phyloP scores from a whole-genome alignment of 2,888 invertebrate species.

The Selenia dentaria region DNA sequence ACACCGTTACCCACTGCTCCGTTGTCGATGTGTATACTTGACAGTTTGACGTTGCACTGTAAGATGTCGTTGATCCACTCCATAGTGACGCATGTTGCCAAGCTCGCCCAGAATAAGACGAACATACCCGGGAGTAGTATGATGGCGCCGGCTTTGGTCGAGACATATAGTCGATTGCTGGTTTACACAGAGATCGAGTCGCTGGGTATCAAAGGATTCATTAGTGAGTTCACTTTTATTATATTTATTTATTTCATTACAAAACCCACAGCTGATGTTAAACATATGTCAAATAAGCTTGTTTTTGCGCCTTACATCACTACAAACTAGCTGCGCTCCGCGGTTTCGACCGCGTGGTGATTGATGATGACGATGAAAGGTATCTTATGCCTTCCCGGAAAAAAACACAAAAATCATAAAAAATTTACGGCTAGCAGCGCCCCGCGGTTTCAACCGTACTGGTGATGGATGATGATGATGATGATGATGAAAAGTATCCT shows the following conservation, averaged over 20 bases:
- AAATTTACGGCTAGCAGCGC: too few species aligned
- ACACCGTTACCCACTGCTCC: slow-evolving; percentile 91
- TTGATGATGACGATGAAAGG: too few species aligned
- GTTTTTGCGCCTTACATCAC: too few species aligned
- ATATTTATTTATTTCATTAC: background rate
- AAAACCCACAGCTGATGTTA: too few species aligned
- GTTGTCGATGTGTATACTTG: slow-evolving; percentile 95
- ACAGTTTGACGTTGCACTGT: slow-evolving; percentile 97
- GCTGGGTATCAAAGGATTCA: slow-evolving; percentile 97
- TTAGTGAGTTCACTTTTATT: slow-evolving; percentile 85
- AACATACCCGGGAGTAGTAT: slow-evolving; percentile 87
- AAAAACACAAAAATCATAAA: too few species aligned
- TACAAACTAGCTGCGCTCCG: too few species aligned
- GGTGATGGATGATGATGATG: too few species aligned
- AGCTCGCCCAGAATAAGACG: slow-evolving; percentile 94
- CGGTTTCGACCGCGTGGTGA: too few species aligned
- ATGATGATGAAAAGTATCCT: too few species aligned
- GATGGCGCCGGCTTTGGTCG: slow-evolving; percentile 95
- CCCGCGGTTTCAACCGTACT: too few species aligned
- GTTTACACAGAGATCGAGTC: slow-evolving; percentile 99
- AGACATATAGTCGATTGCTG: slow-evolving; percentile 96
- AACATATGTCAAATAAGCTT: too few species aligned
- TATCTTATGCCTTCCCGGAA: too few species aligned
- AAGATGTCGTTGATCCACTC: slow-evolving; percentile 95
- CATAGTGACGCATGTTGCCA: slow-evolving; percentile 95